phyloP scores from a whole-genome alignment of 2,797 vertebrate species.

The Sphenopsis melanotis region DNA sequence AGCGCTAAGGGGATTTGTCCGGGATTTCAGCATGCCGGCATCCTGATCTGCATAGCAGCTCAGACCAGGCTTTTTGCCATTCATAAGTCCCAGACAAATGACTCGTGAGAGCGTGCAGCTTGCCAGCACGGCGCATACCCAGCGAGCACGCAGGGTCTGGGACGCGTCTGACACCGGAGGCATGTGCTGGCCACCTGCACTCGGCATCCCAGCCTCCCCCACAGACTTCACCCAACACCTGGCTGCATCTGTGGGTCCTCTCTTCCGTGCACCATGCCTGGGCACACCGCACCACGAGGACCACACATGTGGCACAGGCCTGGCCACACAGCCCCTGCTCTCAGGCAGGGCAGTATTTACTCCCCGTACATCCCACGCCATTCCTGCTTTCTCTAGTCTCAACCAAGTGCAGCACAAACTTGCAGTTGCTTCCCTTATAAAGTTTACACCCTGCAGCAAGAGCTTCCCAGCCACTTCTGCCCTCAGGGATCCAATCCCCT shows the following conservation, averaged over 20 bases:
- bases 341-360: not conserved
- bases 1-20: constrained; percentile 52
- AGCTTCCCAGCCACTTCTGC: not conserved
- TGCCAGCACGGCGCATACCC: not conserved
- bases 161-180: not conserved
- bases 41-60: constrained; percentile 31
- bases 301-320: not conserved
- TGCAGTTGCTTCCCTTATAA: not conserved
- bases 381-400: not conserved
- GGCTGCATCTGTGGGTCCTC: rapidly evolving
- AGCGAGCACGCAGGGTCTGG: rapidly evolving
- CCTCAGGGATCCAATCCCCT: not conserved
- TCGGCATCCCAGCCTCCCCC: not conserved
- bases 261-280: rapidly evolving
- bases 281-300: not conserved
- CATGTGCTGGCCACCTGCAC: not conserved
- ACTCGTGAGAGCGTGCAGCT: not conserved
- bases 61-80: constrained; percentile 33
- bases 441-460: not conserved
- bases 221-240: not conserved
- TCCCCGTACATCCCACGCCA: rapidly evolving
- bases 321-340: not conserved
- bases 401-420: not conserved
- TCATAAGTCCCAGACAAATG: constrained; percentile 13
- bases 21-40: constrained; percentile 30